These are phyloP conservation scores for Nebria ingens DNA, from an alignment of 1,140 invertebrate species.

Conservation along the genomic window DNA sequence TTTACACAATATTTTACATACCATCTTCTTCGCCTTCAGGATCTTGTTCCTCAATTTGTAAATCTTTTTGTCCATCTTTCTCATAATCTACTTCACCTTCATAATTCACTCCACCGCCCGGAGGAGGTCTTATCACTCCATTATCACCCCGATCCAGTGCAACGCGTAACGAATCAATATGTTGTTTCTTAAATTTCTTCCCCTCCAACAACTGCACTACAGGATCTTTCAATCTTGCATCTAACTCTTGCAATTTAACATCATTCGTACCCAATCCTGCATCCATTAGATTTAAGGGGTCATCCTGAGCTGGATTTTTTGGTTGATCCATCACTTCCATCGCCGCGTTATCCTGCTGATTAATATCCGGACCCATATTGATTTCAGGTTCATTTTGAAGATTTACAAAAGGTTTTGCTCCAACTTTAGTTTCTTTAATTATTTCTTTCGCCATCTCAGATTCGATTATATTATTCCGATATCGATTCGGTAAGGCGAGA, in stretches of 20 bases:
- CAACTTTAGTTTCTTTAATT: conserved; percentile 11
- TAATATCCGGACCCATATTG: conserved; percentile 13
- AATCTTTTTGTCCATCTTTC: conserved; percentile 15
- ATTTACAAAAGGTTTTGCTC: conserved; percentile 11
- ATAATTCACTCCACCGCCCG: conserved; percentile 21
- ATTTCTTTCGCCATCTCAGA: conserved; percentile 11
- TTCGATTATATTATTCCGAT: conserved; percentile 18
- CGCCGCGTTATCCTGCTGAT: conserved; percentile 8
- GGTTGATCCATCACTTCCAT: conserved; percentile 14
- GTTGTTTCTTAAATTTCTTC: conserved; percentile 16
- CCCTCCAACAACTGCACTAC: conserved; percentile 11
- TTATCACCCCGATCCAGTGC: conserved; percentile 3
- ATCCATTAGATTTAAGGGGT: conserved; percentile 13
- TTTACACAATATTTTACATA: conserved; percentile 13
- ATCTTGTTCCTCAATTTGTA: conserved; percentile 16
- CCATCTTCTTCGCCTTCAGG: conserved; percentile 22
- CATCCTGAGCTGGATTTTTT: conserved; percentile 20
- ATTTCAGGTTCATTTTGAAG: conserved; percentile 16
- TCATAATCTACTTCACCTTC: conserved; percentile 22
- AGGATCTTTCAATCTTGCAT: conserved; percentile 15
- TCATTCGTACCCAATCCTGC: conserved; percentile 24
- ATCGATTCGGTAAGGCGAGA: conserved; percentile 16
- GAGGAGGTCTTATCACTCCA: conserved; percentile 15
- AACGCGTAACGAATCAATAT: conserved; percentile 15
- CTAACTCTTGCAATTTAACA: conserved; percentile 16